Base-by-base conservation (phyloP, 2,888 invertebrate genomes). In the Stictocephala bisonia region DNA sequence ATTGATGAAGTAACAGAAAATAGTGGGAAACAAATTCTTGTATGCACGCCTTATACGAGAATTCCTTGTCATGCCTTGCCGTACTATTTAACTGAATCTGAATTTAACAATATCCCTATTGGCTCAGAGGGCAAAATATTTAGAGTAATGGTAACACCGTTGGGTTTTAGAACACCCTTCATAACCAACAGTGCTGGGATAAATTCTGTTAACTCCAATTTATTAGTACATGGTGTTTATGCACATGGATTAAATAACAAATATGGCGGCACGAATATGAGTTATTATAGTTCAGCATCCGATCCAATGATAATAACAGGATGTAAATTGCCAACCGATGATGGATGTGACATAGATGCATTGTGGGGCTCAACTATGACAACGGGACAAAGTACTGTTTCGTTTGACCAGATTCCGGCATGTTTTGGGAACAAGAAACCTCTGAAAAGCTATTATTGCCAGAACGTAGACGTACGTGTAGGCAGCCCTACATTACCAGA, bases 191-290 rank as follows among this genome's bases (percentile, higher is more conserved):
- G 22, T 3, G 60, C 60, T 13, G 29, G 29, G 2, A 60, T 60
- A 11, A 60, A 27, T n/a, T 24, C 2, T 40, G 60, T 60, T 9
- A 60, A 60, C 35, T 24, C 22, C 22, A 58, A 58, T 18, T 18
- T 31, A 13, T 18, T 58, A 4, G 58, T 58, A 7, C 18, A 31
- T 15, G 58, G 27, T 2, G 18, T 31, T 2, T 35, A 60, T n/a
- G 60, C 60, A 2, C 60, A 40, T 40, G 60, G 60, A 24, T 20
- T 60, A 13, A 60, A 60, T 22, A 60, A 40, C 24, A 60, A 60
- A 20, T 60, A 27, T 26, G 26, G 26, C 24, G 40, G 60, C 3
- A 40, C 24, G 3, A 60, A 60, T n/a, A 1, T 35, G 4, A n/a
- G 40, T 7, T 22, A 24, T 22, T 22, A 4, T 2, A 40, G 22